Base-by-base conservation (phyloP, 2,888 invertebrate species). In the Tetrapedia diversipes region DNA sequence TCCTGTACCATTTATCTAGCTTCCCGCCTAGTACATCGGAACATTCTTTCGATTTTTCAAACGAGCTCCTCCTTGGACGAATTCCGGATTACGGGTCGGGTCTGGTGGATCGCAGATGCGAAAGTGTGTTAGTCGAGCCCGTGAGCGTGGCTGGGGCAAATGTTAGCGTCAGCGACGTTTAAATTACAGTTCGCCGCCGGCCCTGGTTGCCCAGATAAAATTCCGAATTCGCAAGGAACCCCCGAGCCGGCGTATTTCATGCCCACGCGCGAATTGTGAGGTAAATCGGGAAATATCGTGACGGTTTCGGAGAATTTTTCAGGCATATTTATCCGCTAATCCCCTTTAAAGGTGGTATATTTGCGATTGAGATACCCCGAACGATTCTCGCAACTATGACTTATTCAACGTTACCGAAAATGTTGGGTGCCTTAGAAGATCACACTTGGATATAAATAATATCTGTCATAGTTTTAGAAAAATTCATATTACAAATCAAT, bases 31-130 rank as follows among this genome's bases (percentile, higher is more conserved):
- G 67, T 78, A 72, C 72, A 78, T 61, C 53, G 64, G 68, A 65
- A 67, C 72, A 79, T 79, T 78, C 68, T 60, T 78, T 72, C 79
- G 64, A 78, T 79, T 79, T 79, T 79, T 78, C 78, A 71, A 78
- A 77, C 59, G 63, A 71, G 29, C 47, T 77, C 37, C 59, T 39
- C 45, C 56, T 39, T 27, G 51, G 56, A 51, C 68, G 79, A 79
- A 73, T 79, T 72, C 39, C 72, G 69, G 61, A 79, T 79, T 66
- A 68, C 56, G 45, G 16, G 32, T 24, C 47, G 51, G n/a, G 45
- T 51, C 65, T 39, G 60, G 54, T 14, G 59, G 60, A 49, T 63
- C 51, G 69, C 45, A 67, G 47, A 74, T 27, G n/a, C 64, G 37
- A 75, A 84, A 75, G 70, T 83, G 64, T 85, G 82, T 82, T 76